Base-by-base conservation (phyloP, 2,888 invertebrate genomes). In the Zaprionus obscuricornis region DNA sequence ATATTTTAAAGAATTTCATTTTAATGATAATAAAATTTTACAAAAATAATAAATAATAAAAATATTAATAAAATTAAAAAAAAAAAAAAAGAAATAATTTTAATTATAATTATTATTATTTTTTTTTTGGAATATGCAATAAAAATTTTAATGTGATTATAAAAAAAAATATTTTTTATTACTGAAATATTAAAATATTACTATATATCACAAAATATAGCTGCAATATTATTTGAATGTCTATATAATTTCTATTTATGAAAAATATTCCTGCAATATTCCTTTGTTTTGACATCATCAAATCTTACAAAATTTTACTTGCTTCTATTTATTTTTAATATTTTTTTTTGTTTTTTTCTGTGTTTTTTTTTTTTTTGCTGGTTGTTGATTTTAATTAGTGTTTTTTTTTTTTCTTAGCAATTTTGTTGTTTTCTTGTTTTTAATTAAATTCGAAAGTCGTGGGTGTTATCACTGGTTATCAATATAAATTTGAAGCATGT, bases 401-500 rank as follows among this genome's bases (percentile, higher is more conserved):
- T 54, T 54, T 54, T 22, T 29, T 36, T 47, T 49, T 10, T n/a
- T 43, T 52, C 26, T 11, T n/a, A n/a, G n/a, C n/a, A 45, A 45
- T 58, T 63, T 43, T 40, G 37, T 24, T 73, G 29, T 74, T 62
- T 65, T 49, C 29, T 52, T 60, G 42, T 54, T 55, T 50, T 45
- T 51, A 57, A 63, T 72, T 67, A 47, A 51, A 57, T 70, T 56
- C 39, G 43, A 84, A 71, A 76, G 76, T 81, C 71, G 79, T 77
- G 79, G 79, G 79, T 77, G 79, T 81, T 84, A 81, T 84, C 79
- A 81, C 68, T 73, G 79, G 83, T 79, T 81, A 79, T 83, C 77
- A 79, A 49, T 68, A 45, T 50, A 52, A 20, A 52, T 49, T 66
- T 54, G 37, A 51, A 62, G 55, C 50, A 63, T 60, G 79, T 81